Percentiles rank a stretch among this genome's conserved stretches.
Conservation (phyloP, 2,797 vertebrate species). For the Chloroceryle amazona region DNA sequence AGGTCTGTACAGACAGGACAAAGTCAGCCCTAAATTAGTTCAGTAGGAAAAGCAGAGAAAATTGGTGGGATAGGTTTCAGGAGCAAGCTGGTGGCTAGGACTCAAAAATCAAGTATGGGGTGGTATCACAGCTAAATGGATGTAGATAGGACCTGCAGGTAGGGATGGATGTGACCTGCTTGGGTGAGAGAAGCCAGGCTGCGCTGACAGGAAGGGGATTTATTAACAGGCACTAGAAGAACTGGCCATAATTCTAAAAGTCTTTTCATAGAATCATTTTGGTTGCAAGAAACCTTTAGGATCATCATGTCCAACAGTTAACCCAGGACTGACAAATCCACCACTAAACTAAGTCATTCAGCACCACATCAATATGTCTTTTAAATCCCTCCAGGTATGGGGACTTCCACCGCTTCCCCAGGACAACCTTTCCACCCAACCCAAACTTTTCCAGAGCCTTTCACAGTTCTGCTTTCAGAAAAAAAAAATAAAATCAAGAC, state of each 20-base stretch:
- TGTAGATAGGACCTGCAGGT: background rate
- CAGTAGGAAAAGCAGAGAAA: background rate
- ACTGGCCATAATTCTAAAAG: background rate
- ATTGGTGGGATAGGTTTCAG: background rate
- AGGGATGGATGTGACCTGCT: background rate
- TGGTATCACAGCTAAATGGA: fast-evolving
- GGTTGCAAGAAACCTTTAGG: background rate
- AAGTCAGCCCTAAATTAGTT: background rate
- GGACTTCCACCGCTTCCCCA: background rate
- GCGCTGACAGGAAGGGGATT: background rate
- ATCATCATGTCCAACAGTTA: background rate
- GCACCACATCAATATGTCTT: background rate
- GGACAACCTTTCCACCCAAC: background rate
- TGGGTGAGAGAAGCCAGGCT: background rate
- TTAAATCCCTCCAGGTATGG: background rate
- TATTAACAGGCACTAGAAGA: background rate
- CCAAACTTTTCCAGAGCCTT: background rate
- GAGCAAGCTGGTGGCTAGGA: background rate
- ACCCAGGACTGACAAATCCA: background rate
- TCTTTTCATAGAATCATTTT: background rate
- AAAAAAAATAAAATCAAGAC: background rate
- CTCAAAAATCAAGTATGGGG: background rate
- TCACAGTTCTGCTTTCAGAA: background rate
- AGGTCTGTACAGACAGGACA: background rate
- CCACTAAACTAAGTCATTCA: background rate